A percentile compares a stretch with the other conserved stretches of the same genome.
Evolutionary conservation across 2,797 vertebrate genomes (phyloP).

Genomic region (Anolis apletophallus): DNA sequence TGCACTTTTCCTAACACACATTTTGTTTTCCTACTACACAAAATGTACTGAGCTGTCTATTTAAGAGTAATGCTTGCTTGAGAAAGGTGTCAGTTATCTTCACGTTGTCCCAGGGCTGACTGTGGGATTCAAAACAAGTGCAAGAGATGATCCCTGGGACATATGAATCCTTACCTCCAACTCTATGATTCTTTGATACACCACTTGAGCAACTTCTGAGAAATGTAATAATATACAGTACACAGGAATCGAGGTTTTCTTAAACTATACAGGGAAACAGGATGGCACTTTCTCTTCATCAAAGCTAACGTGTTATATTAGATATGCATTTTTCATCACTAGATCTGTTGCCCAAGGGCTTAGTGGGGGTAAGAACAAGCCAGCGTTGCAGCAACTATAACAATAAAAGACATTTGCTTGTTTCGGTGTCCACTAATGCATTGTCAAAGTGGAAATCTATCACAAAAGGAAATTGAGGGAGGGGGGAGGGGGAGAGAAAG

Average conservation of each 20-base stretch:
- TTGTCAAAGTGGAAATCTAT: background rate
- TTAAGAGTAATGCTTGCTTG: too few relatives aligned
- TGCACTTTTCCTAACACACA: too few relatives aligned
- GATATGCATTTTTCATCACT: background rate
- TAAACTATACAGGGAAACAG: background rate
- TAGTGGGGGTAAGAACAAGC: background rate
- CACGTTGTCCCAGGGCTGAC: background rate
- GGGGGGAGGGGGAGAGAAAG: background rate
- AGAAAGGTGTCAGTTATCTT: background rate
- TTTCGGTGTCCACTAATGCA: background rate
- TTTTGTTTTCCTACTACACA: too few relatives aligned
- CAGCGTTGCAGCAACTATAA: background rate
- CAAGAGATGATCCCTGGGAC: background rate
- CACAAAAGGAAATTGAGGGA: too few relatives aligned
- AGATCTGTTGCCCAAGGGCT: background rate
- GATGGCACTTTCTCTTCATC: background rate
- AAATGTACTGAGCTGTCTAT: too few relatives aligned
- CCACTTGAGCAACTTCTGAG: background rate
- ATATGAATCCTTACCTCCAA: background rate
- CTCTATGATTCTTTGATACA: too few relatives aligned
- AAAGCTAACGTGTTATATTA: background rate
- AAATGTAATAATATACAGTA: background rate
- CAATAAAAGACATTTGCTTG: background rate
- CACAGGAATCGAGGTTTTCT: background rate
- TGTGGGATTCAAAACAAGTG: background rate